Evolutionary conservation across 2,113 vertebrate species (phyloP).

Genomic region (Dromiciops gliroides): DNA sequence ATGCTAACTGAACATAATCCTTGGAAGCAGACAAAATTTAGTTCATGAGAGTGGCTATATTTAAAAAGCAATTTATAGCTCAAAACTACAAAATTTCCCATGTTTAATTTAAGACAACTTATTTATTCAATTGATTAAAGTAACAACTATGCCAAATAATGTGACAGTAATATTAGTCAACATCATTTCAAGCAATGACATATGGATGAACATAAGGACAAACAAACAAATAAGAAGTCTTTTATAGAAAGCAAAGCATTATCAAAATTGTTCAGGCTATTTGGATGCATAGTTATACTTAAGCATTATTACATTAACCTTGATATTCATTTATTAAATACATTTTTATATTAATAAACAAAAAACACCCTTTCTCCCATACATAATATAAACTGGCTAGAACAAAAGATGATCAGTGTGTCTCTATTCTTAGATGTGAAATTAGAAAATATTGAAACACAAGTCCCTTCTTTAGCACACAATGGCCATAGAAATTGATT

Average conservation of each 20-base stretch:
- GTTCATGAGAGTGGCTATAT: slow-evolving; percentile 20
- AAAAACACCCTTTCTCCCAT: neutral
- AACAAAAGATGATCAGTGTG: neutral
- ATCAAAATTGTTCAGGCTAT: slow-evolving; percentile 36
- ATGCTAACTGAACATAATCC: neutral
- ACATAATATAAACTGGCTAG: neutral
- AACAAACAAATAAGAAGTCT: slow-evolving; percentile 43
- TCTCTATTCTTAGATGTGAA: neutral
- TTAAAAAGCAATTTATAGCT: slow-evolving; percentile 6
- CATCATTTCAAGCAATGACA: slow-evolving; percentile 60
- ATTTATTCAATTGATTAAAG: slow-evolving; percentile 63
- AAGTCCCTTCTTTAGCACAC: too few relatives aligned
- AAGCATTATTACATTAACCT: slow-evolving; percentile 35
- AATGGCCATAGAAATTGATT: too few relatives aligned
- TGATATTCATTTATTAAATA: slow-evolving; percentile 45
- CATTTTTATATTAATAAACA: neutral
- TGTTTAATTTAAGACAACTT: slow-evolving; percentile 57
- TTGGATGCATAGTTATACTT: slow-evolving; percentile 57
- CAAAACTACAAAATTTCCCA: slow-evolving; percentile 34
- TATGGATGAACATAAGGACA: slow-evolving; percentile 63
- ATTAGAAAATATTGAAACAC: neutral
- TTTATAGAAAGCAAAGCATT: slow-evolving; percentile 42
- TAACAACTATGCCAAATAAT: slow-evolving; percentile 47
- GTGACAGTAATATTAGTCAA: slow-evolving; percentile 61
- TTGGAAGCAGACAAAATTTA: slow-evolving; percentile 28